Conservation (phyloP, 2,113 vertebrate species). For the Diphyllodes magnificus region DNA sequence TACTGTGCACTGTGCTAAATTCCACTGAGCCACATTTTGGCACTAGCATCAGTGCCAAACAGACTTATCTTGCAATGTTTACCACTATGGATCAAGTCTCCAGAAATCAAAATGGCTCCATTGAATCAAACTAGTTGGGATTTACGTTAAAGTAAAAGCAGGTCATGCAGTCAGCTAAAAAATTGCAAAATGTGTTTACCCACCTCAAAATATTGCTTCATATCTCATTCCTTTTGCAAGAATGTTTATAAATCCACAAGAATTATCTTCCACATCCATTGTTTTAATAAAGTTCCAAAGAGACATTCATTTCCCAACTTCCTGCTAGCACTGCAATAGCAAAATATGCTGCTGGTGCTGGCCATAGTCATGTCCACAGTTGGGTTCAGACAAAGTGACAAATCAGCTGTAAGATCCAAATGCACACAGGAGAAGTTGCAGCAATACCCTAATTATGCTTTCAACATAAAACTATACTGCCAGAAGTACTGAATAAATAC, state of each 20-base stretch:
- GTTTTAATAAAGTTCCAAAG: slow-evolving; percentile 21
- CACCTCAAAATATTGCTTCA: neutral
- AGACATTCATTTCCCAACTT: neutral
- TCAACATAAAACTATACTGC: neutral
- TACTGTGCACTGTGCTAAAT: neutral
- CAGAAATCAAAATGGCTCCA: slow-evolving; percentile 5
- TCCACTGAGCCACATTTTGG: neutral
- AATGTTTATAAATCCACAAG: neutral
- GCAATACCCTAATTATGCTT: neutral
- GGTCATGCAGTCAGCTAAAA: slow-evolving; percentile 4
- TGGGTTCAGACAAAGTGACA: neutral
- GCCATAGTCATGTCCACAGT: neutral
- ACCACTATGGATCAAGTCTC: neutral
- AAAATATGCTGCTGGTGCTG: slow-evolving; percentile 11
- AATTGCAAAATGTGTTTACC: slow-evolving; percentile 15
- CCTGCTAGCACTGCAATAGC: neutral
- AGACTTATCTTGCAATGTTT: neutral
- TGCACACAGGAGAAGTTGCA: neutral
- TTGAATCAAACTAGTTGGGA: neutral
- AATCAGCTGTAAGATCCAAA: neutral
- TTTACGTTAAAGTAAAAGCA: slow-evolving; percentile 47
- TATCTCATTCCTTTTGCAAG: neutral
- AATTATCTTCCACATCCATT: slow-evolving; percentile 3
- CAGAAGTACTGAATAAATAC: neutral
- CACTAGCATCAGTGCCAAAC: neutral